Conservation (phyloP, 2,797 vertebrate genomes). For the Halcyon smyrnensis region DNA sequence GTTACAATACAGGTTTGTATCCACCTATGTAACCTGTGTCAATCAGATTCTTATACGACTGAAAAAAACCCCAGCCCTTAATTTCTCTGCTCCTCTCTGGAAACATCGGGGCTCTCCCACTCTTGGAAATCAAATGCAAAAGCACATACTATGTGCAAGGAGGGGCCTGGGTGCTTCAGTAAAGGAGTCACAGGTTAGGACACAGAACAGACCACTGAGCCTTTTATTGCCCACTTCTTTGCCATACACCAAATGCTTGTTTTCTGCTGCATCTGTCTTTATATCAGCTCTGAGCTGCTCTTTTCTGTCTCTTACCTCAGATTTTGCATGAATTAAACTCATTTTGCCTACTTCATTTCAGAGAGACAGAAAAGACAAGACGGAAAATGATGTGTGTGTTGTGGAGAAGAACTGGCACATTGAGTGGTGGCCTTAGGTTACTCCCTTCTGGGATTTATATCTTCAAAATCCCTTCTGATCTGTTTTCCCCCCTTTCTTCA, state of each 20-base stretch:
- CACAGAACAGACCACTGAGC: background rate
- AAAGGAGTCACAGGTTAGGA: background rate
- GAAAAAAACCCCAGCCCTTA: background rate
- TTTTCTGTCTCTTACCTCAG: background rate
- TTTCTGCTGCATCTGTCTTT: background rate
- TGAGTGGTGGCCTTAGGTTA: background rate
- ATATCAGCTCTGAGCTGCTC: background rate
- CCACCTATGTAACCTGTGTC: background rate
- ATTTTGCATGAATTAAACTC: background rate
- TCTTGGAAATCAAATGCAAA: background rate
- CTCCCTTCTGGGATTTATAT: background rate
- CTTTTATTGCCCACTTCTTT: background rate
- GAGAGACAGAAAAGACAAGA: background rate
- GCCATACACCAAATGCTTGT: background rate
- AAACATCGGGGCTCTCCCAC: background rate
- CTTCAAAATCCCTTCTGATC: background rate
- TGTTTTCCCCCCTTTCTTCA: background rate
- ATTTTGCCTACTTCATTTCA: background rate
- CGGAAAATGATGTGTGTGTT: background rate
- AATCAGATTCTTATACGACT: background rate
- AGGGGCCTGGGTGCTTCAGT: background rate
- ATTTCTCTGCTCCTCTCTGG: background rate
- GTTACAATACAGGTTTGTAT: background rate
- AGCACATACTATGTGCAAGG: background rate
- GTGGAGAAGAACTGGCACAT: background rate